Evolutionary conservation across 2,888 invertebrate species (phyloP).

Genomic region (Anodontia alba): DNA sequence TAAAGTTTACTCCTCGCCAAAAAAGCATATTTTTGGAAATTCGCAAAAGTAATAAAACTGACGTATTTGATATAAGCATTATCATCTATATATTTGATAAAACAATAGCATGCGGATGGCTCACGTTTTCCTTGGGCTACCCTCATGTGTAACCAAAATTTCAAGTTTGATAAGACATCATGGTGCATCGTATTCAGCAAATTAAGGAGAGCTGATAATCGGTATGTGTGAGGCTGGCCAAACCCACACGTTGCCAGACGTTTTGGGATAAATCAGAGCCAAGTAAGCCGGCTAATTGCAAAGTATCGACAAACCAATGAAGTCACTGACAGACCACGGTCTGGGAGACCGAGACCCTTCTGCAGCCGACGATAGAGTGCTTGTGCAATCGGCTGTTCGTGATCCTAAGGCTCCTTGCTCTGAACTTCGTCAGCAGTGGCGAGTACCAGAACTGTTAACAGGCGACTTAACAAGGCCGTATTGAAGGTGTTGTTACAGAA

Average conservation of each 20-base stretch:
- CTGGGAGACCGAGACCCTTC: neutral
- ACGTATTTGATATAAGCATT: too few species aligned
- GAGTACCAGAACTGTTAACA: slow-evolving; percentile 9
- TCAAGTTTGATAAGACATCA: too few species aligned
- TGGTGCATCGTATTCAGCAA: too few species aligned
- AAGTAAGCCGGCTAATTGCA: slow-evolving; percentile 1
- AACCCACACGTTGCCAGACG: neutral
- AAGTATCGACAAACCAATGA: slow-evolving; percentile 5
- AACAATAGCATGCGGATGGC: too few species aligned
- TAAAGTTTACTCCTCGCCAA: too few species aligned
- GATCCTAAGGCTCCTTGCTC: neutral
- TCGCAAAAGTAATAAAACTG: too few species aligned
- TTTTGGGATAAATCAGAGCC: neutral
- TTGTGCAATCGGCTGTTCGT: neutral
- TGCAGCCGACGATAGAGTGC: neutral
- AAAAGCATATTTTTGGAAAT: too few species aligned
- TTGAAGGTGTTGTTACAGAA: neutral
- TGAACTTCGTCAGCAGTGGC: slow-evolving; percentile 3
- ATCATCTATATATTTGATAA: too few species aligned
- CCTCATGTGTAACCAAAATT: too few species aligned
- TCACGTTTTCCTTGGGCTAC: too few species aligned
- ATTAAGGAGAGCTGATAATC: neutral
- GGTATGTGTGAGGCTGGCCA: neutral
- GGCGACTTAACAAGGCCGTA: neutral
- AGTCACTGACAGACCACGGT: neutral